phyloP scores from a whole-genome alignment of 2,888 invertebrate species.

The Cryptus armator region DNA sequence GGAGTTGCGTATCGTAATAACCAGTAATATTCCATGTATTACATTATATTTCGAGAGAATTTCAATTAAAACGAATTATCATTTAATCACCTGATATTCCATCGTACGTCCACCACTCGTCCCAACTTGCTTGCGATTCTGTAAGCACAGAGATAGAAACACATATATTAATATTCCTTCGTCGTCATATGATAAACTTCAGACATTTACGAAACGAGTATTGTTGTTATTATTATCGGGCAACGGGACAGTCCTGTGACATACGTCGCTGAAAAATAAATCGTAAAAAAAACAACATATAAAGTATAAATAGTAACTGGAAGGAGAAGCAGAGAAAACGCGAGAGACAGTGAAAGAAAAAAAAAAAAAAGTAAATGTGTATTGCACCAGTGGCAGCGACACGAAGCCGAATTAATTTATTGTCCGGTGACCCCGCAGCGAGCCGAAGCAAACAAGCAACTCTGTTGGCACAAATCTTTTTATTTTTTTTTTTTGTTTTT shows the following conservation, averaged over 20 bases:
- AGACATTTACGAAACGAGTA: conserved; percentile 15
- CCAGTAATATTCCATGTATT: conserved; percentile 1
- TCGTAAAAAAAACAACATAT: not conserved
- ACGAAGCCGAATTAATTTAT: conserved; percentile 31
- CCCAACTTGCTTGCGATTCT: conserved; percentile 93
- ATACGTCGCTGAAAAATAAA: not conserved
- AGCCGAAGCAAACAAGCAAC: conserved; percentile 3
- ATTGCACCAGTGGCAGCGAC: conserved; percentile 11
- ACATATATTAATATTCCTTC: conserved; percentile 5
- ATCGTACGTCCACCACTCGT: conserved; percentile 95
- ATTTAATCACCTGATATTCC: conserved; percentile 91
- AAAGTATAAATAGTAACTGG: not conserved
- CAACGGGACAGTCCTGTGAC: not conserved
- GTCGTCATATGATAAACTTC: too few relatives aligned
- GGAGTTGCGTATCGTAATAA: not conserved
- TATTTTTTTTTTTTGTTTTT: not conserved
- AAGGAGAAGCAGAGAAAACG: conserved; percentile 20
- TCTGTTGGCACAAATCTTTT: not conserved
- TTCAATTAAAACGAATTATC: not conserved
- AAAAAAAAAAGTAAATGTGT: not conserved
- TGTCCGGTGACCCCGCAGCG: conserved; percentile 2
- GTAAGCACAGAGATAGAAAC: conserved; percentile 84
- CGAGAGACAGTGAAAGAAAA: conserved; percentile 7
- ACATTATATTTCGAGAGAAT: not conserved
- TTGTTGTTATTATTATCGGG: not conserved